Conservation (phyloP, 2,888 invertebrate genomes). For the Drosophila mayaguana region DNA sequence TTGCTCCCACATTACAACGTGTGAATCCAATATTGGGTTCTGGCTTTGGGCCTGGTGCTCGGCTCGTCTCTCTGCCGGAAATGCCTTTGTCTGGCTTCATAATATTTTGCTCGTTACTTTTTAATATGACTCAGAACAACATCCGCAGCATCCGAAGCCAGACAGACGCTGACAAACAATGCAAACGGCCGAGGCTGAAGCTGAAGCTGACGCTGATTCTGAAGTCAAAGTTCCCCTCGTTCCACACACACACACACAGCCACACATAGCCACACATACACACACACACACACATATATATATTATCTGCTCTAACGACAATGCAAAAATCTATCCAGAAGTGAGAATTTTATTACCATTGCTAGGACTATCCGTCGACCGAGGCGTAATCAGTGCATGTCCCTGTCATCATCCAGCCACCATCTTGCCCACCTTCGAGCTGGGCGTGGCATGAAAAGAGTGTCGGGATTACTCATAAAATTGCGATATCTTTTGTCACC, state of each 20-base stretch:
- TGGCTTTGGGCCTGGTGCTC: conserved; percentile 13
- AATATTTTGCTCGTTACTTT: conserved; percentile 80
- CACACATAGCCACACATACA: conserved; percentile 1
- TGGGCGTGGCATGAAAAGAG: conserved; percentile 48
- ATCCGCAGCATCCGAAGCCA: conserved; percentile 63
- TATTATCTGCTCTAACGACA: conserved; percentile 72
- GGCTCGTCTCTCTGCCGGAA: conserved; percentile 62
- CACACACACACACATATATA: conserved; percentile 4
- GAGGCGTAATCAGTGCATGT: conserved; percentile 68
- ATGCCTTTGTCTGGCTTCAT: conserved; percentile 79
- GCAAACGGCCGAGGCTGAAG: conserved; percentile 32
- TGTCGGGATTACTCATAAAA: conserved; percentile 79
- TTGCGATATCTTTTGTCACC: conserved; percentile 83
- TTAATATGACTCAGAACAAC: conserved; percentile 78
- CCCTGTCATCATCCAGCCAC: conserved; percentile 51
- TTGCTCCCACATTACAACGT: conserved; percentile 54
- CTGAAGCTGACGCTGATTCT: background rate
- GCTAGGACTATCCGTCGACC: conserved; percentile 26
- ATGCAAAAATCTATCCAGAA: conserved; percentile 74
- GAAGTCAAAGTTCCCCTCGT: background rate
- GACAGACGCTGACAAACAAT: conserved; percentile 57
- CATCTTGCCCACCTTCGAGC: background rate
- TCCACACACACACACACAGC: background rate
- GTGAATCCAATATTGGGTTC: conserved; percentile 71
- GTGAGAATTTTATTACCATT: conserved; percentile 76